Percentiles rank a stretch among this genome's conserved stretches.
phyloP scores from a whole-genome alignment of 2,888 invertebrate species.

The Pristionchus mayeri region DNA sequence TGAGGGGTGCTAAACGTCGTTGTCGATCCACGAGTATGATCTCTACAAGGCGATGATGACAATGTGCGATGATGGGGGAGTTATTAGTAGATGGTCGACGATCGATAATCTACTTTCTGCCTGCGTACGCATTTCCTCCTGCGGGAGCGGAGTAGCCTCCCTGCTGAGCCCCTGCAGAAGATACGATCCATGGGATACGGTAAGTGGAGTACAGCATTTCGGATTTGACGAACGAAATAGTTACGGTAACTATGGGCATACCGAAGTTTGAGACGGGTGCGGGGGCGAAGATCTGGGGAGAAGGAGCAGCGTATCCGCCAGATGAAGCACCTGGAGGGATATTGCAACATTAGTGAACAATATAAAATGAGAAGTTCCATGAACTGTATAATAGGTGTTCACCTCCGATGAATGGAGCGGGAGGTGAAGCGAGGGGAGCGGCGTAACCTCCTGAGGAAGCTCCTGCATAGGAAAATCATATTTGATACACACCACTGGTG shows the following conservation, averaged over 20 bases:
- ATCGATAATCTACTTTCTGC: constrained; percentile 10
- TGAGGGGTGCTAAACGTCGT: constrained; percentile 8
- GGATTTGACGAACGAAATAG: no score
- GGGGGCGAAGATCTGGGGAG: background rate
- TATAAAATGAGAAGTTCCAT: no score
- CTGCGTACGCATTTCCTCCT: constrained; percentile 21
- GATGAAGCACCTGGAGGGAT: background rate
- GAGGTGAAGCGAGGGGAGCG: no score
- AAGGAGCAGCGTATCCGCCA: background rate
- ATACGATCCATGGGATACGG: background rate
- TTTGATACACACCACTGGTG: no score
- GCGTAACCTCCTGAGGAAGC: no score
- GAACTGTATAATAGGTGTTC: no score
- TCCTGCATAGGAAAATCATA: no score
- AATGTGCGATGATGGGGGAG: background rate
- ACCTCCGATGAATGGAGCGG: no score
- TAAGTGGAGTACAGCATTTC: no score
- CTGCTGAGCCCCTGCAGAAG: background rate
- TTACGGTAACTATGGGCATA: background rate
- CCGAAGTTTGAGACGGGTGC: background rate
- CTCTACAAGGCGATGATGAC: no score
- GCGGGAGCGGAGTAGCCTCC: background rate
- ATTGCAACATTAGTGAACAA: no score
- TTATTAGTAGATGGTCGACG: background rate
- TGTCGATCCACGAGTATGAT: background rate